phyloP scores from a whole-genome alignment of 2,113 vertebrate genomes.

The Bubo blakistoni region DNA sequence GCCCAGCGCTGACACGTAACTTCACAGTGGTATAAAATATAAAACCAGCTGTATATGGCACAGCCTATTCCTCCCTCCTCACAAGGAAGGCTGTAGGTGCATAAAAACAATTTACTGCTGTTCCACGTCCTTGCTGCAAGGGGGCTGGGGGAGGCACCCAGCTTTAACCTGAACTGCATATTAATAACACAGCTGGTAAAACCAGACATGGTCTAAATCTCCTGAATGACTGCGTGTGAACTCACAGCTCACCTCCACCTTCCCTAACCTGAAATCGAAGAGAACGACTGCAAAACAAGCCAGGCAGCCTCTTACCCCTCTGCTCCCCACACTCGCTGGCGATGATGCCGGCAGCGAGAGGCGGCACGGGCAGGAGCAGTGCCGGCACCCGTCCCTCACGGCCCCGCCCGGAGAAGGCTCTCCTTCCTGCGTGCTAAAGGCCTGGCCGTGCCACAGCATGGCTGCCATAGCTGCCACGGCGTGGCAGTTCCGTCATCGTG shows the following conservation, averaged over 20 bases:
- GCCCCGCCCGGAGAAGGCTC: rapidly evolving
- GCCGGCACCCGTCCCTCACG: rapidly evolving
- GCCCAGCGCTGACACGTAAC: neutral
- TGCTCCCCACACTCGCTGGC: rapidly evolving
- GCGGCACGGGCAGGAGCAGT: neutral
- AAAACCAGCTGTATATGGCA: neutral
- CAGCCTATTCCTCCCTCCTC: neutral
- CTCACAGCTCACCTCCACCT: neutral
- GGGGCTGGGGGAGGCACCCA: too few species aligned
- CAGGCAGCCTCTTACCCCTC: neutral
- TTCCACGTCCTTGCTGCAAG: neutral
- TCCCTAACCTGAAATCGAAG: neutral
- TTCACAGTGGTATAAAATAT: neutral
- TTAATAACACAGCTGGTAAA: neutral
- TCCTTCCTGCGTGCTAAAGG: neutral
- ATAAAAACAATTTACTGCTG: neutral
- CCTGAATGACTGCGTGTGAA: rapidly evolving
- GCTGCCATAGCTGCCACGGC: too few species aligned
- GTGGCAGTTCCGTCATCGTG: neutral
- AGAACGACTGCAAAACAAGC: neutral
- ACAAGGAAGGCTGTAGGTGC: neutral
- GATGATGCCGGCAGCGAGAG: rapidly evolving
- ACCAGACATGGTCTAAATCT: neutral
- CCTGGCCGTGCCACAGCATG: neutral
- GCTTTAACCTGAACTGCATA: rapidly evolving